These are phyloP conservation scores for Grammomys dolichurus DNA, from an alignment of 2,113 vertebrate genomes.

Conservation along the genomic window DNA sequence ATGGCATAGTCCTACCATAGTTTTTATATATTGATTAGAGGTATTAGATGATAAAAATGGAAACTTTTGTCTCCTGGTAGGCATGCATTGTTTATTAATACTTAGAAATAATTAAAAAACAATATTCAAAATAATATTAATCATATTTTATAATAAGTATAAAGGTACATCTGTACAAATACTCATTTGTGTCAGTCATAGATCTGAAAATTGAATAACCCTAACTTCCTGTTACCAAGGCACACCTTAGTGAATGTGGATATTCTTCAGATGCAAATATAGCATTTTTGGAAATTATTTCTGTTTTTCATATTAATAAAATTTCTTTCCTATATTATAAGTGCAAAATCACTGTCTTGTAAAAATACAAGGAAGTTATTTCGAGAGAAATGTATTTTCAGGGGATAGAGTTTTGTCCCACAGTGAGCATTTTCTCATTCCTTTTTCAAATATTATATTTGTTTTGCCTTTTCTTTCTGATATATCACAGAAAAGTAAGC, in stretches of 20 bases:
- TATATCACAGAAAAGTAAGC: constrained; percentile 3
- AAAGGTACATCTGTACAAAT: not conserved
- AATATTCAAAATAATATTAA: not conserved
- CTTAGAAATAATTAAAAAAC: not conserved
- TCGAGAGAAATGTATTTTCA: constrained; percentile 30
- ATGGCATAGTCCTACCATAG: not conserved
- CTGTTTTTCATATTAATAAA: constrained; percentile 30
- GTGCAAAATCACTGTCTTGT: constrained; percentile 56
- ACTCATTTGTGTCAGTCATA: not conserved
- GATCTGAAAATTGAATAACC: constrained; percentile 23
- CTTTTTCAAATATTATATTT: constrained; percentile 1
- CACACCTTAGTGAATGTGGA: not conserved
- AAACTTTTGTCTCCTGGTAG: not conserved
- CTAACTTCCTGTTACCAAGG: not conserved
- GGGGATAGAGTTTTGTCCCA: not conserved
- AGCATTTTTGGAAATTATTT: not conserved
- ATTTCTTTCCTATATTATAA: not conserved
- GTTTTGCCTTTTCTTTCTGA: constrained; percentile 32
- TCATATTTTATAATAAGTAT: not conserved
- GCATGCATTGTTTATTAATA: not conserved
- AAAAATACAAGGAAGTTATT: constrained; percentile 46
- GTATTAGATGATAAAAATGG: constrained; percentile 11
- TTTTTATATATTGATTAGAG: not conserved
- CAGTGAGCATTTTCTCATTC: constrained; percentile 57
- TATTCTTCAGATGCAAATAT: not conserved